Evolutionary conservation across 2,888 invertebrate genomes (phyloP), one percentile per base, ranked within the genome.

Genomic region (Nymphalis polychloros): DNA sequence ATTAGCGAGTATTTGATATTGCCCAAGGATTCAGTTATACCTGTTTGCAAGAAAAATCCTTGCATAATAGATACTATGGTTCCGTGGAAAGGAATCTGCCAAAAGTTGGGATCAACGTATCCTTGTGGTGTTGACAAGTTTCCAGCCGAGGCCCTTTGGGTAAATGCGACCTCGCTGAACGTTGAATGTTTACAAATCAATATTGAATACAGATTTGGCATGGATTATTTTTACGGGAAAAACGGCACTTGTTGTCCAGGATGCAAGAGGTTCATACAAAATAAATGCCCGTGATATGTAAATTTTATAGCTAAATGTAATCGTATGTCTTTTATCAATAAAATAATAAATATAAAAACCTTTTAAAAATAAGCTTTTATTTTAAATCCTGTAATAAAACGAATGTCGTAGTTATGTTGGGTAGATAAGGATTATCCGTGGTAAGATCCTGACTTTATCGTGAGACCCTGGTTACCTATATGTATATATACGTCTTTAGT

Each of bases 31-130:
- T 80, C 93, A 17, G 88, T 92, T 0, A 86, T 94, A 53, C 95
- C 96, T 0, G 84, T 89, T 63, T 96, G 96, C 78, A 87, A 86
- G 5, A 76, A 75, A 27, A 96, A 96, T 86, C 94, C 94, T 0
- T 96, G 96, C 78, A 71, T 70, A 7, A 69, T 76, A 1, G 94
- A 95, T 75, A 93, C 93, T 0, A 76, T 78, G 41, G 93, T 94
- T 0, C 72, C 75, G 13, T 93, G 83, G 77, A 86, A 93, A 47
- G 87, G 88, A 1, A 85, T 83, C 47, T 95, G 95, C 76, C 90
- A 92, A 70, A 72, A 65, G 10, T 73, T 92, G 4, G 86, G 86
- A 0, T 72, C 85, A 31, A 72, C 74, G 0, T 83, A 83, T 0
- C 87, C 94, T 1, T 95, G 95, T 77, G 76, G 72, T 0, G 31